phyloP scores from a whole-genome alignment of 2,113 vertebrate genomes.

The Tylochromis polylepis region DNA sequence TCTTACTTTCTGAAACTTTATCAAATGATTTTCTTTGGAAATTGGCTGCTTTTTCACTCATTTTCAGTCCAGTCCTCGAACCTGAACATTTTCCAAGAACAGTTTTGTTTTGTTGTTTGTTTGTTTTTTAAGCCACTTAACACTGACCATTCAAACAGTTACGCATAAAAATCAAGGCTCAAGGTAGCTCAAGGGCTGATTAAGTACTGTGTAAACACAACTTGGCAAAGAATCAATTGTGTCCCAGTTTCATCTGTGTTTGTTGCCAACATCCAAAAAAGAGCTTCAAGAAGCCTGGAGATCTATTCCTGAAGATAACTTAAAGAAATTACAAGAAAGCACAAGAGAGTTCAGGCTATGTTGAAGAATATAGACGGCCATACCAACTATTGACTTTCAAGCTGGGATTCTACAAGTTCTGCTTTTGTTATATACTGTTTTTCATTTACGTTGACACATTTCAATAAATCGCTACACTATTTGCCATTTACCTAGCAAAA shows the following conservation, averaged over 20 bases:
- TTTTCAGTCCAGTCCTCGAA: not conserved
- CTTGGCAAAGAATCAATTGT: not conserved
- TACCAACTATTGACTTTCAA: not conserved
- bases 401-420: not conserved
- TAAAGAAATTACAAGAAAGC: not conserved
- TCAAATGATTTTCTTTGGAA: not conserved
- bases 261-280: not conserved
- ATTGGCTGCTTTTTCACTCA: not conserved
- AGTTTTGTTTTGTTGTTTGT: not conserved
- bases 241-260: not conserved
- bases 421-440: not conserved
- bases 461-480: not conserved
- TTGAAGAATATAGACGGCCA: no score
- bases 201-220: not conserved
- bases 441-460: accelerated
- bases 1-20: not conserved
- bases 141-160: not conserved
- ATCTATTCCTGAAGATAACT: accelerated
- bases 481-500: not conserved
- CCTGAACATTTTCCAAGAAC: not conserved
- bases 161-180: not conserved
- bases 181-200: not conserved
- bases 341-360: no score
- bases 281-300: not conserved
- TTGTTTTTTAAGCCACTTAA: not conserved